Base-by-base conservation (phyloP, 2,888 invertebrate genomes). In the Ptychoptera contaminata region DNA sequence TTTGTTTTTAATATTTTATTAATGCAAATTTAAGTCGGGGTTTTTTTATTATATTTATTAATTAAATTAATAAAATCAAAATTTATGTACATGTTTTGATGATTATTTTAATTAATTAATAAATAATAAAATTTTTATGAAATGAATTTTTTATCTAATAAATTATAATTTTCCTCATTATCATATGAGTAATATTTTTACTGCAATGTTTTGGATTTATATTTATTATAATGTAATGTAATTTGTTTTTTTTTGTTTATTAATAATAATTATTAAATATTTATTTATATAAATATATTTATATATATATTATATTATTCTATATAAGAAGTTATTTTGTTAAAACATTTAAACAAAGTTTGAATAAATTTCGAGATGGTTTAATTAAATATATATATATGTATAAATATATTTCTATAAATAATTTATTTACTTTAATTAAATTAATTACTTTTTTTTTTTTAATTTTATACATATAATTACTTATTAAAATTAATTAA, bases 361-460 rank as follows among this genome's bases (percentile, higher is more conserved):
- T 43, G 44, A 38, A 38, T 43, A 36, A n/a, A n/a, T n/a, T n/a
- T n/a, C n/a, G 35, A 42, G 15, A 44, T 43, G 39, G 14, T 40
- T 32, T 44, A 31, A 34, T 42, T 42, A 12, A 29, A 16, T 16
- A 23, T 36, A 29, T 36, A 39, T 37, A 42, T 38, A 38, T 16
- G 38, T 38, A 42, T 36, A 45, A 42, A 45, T 38, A 37, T 45
- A 42, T 42, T 45, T 45, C 23, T 42, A 45, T 42, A 45, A 31
- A 41, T 45, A 37, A 42, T 63, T 63, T 60, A 58, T 61, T 53
- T 57, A 54, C 55, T 54, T 51, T 55, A 49, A 42, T 39, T 47
- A 29, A 35, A 44, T 37, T 43, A 37, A 32, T 36, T 37, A 38
- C 15, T 54, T 53, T 48, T 46, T 51, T 16, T 43, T 46, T 42